Conservation (phyloP, 35 echinoderm and acorn worm genomes). For the Lytechinus pictus region DNA sequence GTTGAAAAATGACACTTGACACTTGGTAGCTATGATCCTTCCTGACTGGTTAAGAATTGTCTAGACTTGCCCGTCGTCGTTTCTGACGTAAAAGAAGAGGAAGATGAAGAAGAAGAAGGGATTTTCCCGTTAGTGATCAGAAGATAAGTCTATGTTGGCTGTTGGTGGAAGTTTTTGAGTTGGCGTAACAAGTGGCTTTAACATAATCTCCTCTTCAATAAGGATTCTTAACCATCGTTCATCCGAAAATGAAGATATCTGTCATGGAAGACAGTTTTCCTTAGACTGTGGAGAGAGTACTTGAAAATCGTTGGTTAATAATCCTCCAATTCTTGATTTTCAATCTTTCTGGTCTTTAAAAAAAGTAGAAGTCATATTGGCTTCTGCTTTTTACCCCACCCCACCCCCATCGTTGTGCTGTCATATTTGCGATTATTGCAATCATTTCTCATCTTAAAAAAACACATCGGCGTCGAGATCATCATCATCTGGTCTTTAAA, state of each 20-base stretch:
- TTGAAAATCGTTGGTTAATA: neutral
- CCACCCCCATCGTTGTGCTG: neutral
- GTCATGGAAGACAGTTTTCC: no score
- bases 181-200: neutral
- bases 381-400: neutral
- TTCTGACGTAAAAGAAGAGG: neutral
- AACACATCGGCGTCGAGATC: no score
- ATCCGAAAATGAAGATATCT: neutral
- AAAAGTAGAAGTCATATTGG: no score
- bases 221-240: neutral
- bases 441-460: neutral
- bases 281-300: neutral
- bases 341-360: neutral
- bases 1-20: neutral
- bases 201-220: neutral
- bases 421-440: neutral
- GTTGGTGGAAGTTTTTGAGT: neutral
- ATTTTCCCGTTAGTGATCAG: neutral
- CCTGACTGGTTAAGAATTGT: neutral
- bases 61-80: neutral
- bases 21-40: no score
- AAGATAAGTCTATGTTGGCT: neutral
- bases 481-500: no score
- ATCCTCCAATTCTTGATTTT: neutral
- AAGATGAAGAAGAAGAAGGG: neutral